Conservation (phyloP, 2,888 invertebrate species). For the Ypsolopha scabrella region DNA sequence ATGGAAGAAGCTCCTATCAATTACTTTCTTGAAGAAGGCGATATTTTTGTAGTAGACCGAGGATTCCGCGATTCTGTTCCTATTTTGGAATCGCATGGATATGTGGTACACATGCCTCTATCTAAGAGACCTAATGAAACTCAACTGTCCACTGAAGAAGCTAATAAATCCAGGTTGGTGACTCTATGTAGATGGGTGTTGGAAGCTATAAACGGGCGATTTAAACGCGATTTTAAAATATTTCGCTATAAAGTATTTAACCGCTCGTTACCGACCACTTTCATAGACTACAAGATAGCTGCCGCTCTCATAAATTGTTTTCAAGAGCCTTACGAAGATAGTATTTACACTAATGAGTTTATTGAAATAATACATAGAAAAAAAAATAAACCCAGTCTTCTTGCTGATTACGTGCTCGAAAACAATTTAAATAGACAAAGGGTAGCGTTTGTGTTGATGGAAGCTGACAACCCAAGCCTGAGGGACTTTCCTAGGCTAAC, state of each 20-base stretch:
- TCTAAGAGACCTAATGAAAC: background rate
- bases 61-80: conserved; percentile 3
- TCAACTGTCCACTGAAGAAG: conserved; percentile 1
- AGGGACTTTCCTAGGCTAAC: conserved; percentile 3
- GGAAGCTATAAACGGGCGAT: conserved; percentile 12
- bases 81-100: background rate
- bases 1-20: background rate
- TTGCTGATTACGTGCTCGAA: conserved; percentile 7
- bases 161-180: conserved; percentile 9
- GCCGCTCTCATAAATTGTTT: conserved; percentile 12
- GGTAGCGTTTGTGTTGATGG: conserved; percentile 8
- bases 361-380: conserved; percentile 7
- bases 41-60: background rate
- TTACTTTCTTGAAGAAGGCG: background rate
- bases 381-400: conserved; percentile 6
- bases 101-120: background rate
- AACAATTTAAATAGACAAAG: conserved; percentile 11
- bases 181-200: conserved; percentile 14
- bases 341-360: conserved; percentile 9
- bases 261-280: conserved; percentile 2
- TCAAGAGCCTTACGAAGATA: too few species aligned
- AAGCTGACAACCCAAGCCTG: conserved; percentile 2
- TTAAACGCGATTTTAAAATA: conserved; percentile 12
- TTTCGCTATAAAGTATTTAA: conserved; percentile 11
- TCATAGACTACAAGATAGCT: conserved; percentile 11